Evolutionary conservation across 2,113 vertebrate genomes (phyloP).

Genomic region (Notarius quadriscutis): DNA sequence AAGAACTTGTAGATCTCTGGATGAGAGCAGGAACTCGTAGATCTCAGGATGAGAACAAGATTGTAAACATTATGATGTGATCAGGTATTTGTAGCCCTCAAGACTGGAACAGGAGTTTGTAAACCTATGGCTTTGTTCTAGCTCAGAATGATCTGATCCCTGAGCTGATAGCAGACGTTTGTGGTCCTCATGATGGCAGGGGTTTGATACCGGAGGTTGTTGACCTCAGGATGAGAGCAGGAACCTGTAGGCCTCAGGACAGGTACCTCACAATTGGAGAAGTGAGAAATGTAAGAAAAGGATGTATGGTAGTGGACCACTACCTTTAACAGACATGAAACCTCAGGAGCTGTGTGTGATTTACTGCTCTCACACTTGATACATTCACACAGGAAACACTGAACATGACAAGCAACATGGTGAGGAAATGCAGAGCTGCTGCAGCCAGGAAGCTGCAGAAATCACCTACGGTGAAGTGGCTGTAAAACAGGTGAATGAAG

Average conservation of each 20-base stretch:
- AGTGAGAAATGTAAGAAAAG: not conserved
- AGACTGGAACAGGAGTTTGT: not conserved
- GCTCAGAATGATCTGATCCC: not conserved
- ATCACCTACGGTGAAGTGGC: not conserved
- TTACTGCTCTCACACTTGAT: slow-evolving; percentile 36
- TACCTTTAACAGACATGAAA: slow-evolving; percentile 37
- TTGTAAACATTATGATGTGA: not conserved
- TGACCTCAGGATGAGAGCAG: too few species aligned
- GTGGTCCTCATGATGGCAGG: not conserved
- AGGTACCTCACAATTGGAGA: not conserved
- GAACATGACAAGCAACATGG: slow-evolving; percentile 34
- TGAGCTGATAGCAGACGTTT: not conserved
- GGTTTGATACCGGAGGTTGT: not conserved
- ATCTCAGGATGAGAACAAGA: not conserved
- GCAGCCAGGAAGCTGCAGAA: not conserved
- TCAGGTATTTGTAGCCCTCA: not conserved
- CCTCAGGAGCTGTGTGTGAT: slow-evolving; percentile 53
- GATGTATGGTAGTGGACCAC: not conserved
- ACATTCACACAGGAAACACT: slow-evolving; percentile 34
- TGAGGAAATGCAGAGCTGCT: slow-evolving; percentile 28
- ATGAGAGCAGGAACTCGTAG: not conserved
- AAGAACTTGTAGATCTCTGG: not conserved
- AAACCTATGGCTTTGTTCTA: not conserved
- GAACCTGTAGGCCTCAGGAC: not conserved
- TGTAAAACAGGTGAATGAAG: not conserved